These are phyloP conservation scores for Forbesichthys papilliferus DNA, from an alignment of 2,113 vertebrate species.

Conservation along the genomic window DNA sequence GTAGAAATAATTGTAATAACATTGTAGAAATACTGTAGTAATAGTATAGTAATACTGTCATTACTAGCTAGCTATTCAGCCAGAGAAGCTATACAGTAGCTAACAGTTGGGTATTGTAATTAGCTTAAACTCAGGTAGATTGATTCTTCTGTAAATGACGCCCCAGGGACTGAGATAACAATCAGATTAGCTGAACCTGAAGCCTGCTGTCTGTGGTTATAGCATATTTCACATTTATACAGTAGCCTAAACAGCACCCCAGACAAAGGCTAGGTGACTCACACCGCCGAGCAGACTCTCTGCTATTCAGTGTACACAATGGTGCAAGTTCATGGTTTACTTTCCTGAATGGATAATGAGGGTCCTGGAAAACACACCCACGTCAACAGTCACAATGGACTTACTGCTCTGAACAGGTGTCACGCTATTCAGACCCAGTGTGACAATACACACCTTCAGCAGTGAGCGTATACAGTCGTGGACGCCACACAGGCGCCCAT, in stretches of 20 bases:
- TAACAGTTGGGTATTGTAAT: constrained; percentile 3
- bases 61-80: too few relatives aligned
- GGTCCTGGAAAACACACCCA: too few relatives aligned
- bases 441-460: too few relatives aligned
- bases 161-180: constrained; percentile 13
- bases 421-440: too few relatives aligned
- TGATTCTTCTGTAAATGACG: constrained; percentile 6
- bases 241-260: not conserved
- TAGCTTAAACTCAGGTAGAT: constrained; percentile 25
- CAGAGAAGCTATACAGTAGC: not conserved
- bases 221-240: constrained; percentile 45
- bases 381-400: too few relatives aligned
- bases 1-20: too few relatives aligned
- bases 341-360: too few relatives aligned
- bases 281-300: constrained; percentile 3
- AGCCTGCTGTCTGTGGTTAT: constrained; percentile 16
- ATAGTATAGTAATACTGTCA: too few relatives aligned
- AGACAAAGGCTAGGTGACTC: constrained; percentile 13
- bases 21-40: too few relatives aligned
- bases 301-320: constrained; percentile 18
- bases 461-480: too few relatives aligned
- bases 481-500: too few relatives aligned
- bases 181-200: constrained; percentile 28
- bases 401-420: too few relatives aligned
- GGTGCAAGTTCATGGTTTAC: not conserved